Base-by-base conservation (phyloP, 92 coral and sea anemone genomes). In the Umimayanthus chanpuru region DNA sequence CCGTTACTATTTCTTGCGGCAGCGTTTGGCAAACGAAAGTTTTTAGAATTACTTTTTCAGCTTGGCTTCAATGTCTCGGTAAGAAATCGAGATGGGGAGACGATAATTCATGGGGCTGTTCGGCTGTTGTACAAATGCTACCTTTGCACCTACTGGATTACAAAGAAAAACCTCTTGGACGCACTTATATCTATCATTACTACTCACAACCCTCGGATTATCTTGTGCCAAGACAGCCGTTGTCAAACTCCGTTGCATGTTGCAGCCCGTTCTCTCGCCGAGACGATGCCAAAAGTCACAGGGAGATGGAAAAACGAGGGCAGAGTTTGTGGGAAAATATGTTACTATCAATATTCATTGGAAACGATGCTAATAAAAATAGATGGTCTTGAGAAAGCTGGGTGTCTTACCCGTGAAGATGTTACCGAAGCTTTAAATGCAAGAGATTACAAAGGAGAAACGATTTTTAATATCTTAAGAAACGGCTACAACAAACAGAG, bases 11-110 rank as follows among this genome's bases (percentile, higher is more conserved):
- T 83, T 10, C 78, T 83, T 43, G 87, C 87, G 67, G 87, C 77
- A 25, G 87, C 87, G 47, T 83, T 83, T 44, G 87, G 87, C 18
- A 83, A 83, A 71, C 41, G 87, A 83, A 83, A 41, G 32, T 83
- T 83, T 83, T 30, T 83, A 53, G 87, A 83, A 56, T 8, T 68
- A 29, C 87, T 83, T 70, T 41, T 83, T 50, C 43, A 71, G 32
- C 41, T 83, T 25, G 87, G 87, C 25, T 83, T 83, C 44, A 78
- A 83, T 47, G 65, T 83, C 14, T 47, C 87, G 25, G 79, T 73
- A 16, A 73, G 87, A 44, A 83, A 71, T 20, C 78, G 87, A 40
- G 79, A 71, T 25, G 87, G 87, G 4, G 87, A 83, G 66, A 83
- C 87, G 21, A 38, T 83, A 0, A 41, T 83, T 6, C 87, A 83